Base-by-base conservation (phyloP, 2,113 vertebrate species). In the Eudorcas thomsonii region DNA sequence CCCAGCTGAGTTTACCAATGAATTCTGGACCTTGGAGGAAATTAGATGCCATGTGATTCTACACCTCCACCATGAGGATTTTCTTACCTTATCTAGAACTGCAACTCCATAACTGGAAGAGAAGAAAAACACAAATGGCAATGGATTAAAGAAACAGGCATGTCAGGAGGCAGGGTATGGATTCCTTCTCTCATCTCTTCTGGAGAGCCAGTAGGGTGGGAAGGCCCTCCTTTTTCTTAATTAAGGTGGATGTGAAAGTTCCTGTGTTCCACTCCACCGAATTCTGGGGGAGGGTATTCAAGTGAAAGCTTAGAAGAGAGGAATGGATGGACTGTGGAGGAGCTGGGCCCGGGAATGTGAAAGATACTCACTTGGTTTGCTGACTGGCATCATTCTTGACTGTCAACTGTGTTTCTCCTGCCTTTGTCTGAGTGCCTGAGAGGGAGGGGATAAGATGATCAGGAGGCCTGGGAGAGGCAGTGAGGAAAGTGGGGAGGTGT, bases 341-440 rank as follows among this genome's bases (percentile, higher is more conserved):
- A 6, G 48, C 6, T 60, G n/a, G n/a, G 45, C 62, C 15, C 28
- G 77, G 84, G 71, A 95, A 16, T 15, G 11, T 3, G 17, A 57
- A 59, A 0, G 67, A 54, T 0, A 86, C 99, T 99, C 96, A 99
- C 99, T 99, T 98, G 95, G 99, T 99, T 98, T 99, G 99, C 81
- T 99, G 99, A 84, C 99, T 98, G 0, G 99, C 99, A 71, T 99
- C 99, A 1, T 80, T 98, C 94, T 98, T 96, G 33, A 7, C 91
- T 28, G 82, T 80, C 64, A 88, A 43, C 74, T 33, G 88, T 0
- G 0, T 12, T 55, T 5, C 71, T 1, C 88, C 43, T 23, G 90
- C 33, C 11, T 96, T 96, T 67, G 99, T 99, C 98, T 99, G 99
- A 3, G 99, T 99, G 81, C 98, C 99, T 98, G 97, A 82, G 85